Evolutionary conservation across 2,797 vertebrate genomes (phyloP), one percentile per base, ranked within the genome.

Genomic region (Galago senegalensis): DNA sequence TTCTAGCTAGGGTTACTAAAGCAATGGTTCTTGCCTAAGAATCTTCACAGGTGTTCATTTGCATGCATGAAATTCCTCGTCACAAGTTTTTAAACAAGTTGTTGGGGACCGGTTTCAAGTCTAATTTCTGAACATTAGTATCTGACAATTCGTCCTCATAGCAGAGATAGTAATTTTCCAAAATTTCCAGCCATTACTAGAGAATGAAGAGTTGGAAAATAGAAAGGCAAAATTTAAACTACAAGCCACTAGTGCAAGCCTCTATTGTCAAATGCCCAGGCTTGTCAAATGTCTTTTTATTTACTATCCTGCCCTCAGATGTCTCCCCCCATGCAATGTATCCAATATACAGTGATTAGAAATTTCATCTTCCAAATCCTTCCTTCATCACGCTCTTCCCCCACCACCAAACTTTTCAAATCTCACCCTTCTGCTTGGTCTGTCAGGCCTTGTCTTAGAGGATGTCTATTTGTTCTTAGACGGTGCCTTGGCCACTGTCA

Each of bases 41-140:
- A 85, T 85, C 72, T 89, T 67, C 75, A 85, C 90, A 95, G 94
- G 87, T 93, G 81, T 80, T 87, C 65, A 77, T 94, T 87, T 93
- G 89, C 93, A 93, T 95, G 70, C 46, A 43, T 49, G 25, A 82
- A 63, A 93, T 95, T 91, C 87, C 89, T 95, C 65, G 14, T 70
- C 31, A 80, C 60, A 20, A 53, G 43, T 70, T 88, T 93, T 93
- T 76, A 84, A 87, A 76, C 85, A 93, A 72, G 73, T 56, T 56
- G 25, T 46, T n/a, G 77, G 67, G 82, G 56, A 80, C 18, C 5
- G 8, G 53, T 88, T 96, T 92, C 81, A 75, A 69, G 65, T 81
- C 75, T n/a, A n/a, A 60, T 80, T 93, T 61, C 70, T 91, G 58
- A 75, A 49, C 37, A 56, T 0, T 56, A 37, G 21, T 90, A 37